phyloP scores from a whole-genome alignment of 2,113 vertebrate species.

The Ictalurus furcatus region DNA sequence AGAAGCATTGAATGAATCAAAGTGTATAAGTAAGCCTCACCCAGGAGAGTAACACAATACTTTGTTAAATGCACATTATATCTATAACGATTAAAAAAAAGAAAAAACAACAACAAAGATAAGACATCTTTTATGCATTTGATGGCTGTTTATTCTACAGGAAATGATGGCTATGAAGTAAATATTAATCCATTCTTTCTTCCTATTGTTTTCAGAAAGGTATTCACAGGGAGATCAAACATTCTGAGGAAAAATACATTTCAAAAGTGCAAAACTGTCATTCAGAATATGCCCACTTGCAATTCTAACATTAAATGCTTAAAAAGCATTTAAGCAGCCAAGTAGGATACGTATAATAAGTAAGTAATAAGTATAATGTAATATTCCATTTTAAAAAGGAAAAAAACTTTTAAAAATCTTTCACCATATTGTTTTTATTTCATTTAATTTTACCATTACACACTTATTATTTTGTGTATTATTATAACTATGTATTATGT shows the following conservation, averaged over 20 bases:
- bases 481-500: background rate
- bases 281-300: background rate
- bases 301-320: background rate
- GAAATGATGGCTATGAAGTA: background rate
- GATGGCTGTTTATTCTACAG: background rate
- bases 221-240: background rate
- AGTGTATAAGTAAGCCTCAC: constrained; percentile 4
- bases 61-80: background rate
- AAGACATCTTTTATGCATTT: background rate
- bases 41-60: background rate
- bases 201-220: background rate
- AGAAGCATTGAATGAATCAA: constrained; percentile 4
- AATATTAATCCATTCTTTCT: background rate
- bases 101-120: background rate
- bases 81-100: background rate
- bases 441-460: background rate
- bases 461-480: background rate
- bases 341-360: too few relatives aligned
- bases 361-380: too few relatives aligned
- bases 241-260: background rate
- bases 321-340: background rate
- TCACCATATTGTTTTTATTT: background rate
- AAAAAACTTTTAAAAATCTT: background rate
- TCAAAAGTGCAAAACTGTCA: background rate
- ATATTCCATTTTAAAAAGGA: background rate